Percentiles rank a stretch among this genome's conserved stretches.
Evolutionary conservation across 2,797 vertebrate species (phyloP).

Genomic region (Peromyscus eremicus): DNA sequence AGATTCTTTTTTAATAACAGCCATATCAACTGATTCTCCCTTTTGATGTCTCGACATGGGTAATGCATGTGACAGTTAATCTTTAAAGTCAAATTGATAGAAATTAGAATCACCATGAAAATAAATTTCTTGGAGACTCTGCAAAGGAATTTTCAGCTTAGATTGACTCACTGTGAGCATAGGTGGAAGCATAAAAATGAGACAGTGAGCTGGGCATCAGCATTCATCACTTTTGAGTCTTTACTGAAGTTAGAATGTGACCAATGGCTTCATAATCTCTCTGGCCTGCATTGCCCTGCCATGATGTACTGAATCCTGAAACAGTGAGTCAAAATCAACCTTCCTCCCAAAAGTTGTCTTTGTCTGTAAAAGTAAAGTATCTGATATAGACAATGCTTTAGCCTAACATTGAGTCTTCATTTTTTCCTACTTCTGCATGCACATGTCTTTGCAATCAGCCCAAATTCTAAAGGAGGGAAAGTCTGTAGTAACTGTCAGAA

Average conservation of each 20-base stretch:
- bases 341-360: background rate
- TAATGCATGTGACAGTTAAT: background rate
- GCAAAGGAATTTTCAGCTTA: background rate
- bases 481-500: background rate
- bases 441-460: background rate
- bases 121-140: background rate
- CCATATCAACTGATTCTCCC: background rate
- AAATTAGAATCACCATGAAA: background rate
- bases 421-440: background rate
- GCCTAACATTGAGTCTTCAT: background rate
- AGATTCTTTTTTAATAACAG: background rate
- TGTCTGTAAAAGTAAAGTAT: background rate
- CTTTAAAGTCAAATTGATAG: background rate
- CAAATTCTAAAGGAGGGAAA: too few species aligned
- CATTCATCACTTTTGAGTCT: background rate
- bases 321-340: background rate
- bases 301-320: too few species aligned
- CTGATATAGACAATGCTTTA: background rate
- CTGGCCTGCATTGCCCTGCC: background rate
- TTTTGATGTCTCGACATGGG: background rate
- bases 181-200: background rate
- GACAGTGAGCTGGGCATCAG: too few species aligned
- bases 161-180: background rate
- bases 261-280: background rate
- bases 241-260: too few species aligned